Evolutionary conservation across 2,888 invertebrate genomes (phyloP).

Genomic region (Drosophila lutescens): DNA sequence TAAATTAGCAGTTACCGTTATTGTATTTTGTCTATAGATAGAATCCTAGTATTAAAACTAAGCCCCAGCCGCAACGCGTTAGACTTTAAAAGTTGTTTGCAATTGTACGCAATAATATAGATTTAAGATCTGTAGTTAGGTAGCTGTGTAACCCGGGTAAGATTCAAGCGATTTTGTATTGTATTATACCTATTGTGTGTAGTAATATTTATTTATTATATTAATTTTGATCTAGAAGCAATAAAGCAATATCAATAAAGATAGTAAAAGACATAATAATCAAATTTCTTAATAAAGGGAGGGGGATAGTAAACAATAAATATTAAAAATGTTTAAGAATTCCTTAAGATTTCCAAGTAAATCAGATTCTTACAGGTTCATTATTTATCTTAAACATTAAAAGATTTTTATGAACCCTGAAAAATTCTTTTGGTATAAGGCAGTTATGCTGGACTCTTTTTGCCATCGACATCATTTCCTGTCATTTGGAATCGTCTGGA

Average conservation of each 20-base stretch:
- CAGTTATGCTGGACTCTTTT: background rate
- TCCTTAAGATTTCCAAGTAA: background rate
- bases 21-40: conserved; percentile 65
- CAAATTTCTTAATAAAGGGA: background rate
- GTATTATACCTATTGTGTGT: conserved; percentile 40
- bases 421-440: conserved; percentile 3
- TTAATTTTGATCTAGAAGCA: conserved; percentile 70
- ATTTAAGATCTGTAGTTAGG: conserved; percentile 15
- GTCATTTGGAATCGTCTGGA: conserved; percentile 40
- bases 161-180: conserved; percentile 38
- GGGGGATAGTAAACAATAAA: background rate
- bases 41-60: conserved; percentile 13
- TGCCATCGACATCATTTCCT: conserved; percentile 55
- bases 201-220: conserved; percentile 75
- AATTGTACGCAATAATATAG: conserved; percentile 40
- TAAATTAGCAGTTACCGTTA: conserved; percentile 72
- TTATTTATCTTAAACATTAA: background rate
- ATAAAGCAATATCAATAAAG: conserved; percentile 67
- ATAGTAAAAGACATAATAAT: conserved; percentile 47
- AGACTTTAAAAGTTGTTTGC: conserved; percentile 56
- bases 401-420: background rate
- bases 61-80: conserved; percentile 46
- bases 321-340: too few relatives aligned
- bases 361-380: background rate
- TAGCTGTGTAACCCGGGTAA: conserved; percentile 9